Percentiles rank a stretch among this genome's conserved stretches.
phyloP scores from a whole-genome alignment of 1,140 invertebrate genomes.

The Pissodes strobi region DNA sequence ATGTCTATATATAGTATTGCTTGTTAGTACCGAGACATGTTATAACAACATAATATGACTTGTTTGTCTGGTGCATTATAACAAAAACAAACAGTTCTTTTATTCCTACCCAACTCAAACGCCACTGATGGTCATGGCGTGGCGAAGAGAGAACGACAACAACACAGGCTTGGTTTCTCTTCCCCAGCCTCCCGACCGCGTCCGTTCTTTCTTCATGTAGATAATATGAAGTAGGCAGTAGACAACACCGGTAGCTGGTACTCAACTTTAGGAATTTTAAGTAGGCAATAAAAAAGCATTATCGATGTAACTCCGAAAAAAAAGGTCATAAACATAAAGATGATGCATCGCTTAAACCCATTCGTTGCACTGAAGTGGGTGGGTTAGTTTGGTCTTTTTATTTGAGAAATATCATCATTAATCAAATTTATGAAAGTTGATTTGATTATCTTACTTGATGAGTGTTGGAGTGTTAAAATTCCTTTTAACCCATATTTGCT shows the following conservation, averaged over 20 bases:
- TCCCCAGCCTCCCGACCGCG: neutral
- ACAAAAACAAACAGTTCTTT: too few species aligned
- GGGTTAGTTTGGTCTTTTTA: too few species aligned
- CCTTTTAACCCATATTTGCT: neutral
- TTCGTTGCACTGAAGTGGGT: neutral
- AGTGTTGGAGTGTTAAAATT: neutral
- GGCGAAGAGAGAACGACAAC: conserved; percentile 13
- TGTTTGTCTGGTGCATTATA: too few species aligned
- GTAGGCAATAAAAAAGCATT: conserved; percentile 34
- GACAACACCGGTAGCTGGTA: conserved; percentile 35
- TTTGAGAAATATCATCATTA: too few species aligned
- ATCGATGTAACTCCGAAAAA: conserved; percentile 17
- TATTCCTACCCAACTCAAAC: neutral
- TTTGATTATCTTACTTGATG: too few species aligned
- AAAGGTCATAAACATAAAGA: conserved; percentile 14
- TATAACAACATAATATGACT: too few species aligned
- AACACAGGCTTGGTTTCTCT: conserved; percentile 25
- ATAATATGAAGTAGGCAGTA: conserved; percentile 30
- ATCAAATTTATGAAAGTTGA: too few species aligned
- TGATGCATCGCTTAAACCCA: conserved; percentile 1
- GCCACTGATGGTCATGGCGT: conserved; percentile 8
- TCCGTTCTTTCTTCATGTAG: conserved; percentile 16
- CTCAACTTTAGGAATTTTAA: conserved; percentile 35
- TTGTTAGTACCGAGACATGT: too few species aligned
- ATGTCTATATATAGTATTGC: too few species aligned